Evolutionary conservation across 1,140 invertebrate genomes (phyloP), one percentile per base, ranked within the genome.

Genomic region (Chironomus striatipennis): DNA sequence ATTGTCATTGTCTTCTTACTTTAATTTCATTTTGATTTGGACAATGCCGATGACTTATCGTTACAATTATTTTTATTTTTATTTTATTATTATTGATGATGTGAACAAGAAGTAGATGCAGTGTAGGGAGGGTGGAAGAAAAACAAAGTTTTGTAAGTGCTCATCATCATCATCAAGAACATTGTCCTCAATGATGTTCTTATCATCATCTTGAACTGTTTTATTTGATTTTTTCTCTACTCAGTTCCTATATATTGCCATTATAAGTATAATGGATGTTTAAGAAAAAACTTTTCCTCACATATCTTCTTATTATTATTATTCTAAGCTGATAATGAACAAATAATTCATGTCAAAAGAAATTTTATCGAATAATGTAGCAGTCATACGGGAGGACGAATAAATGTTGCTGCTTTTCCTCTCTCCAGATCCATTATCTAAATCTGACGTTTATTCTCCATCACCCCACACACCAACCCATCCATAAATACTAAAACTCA

Each of bases 121-220:
- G 24, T 34, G 24, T 34, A 34, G 24, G n/a, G 4, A n/a, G 8
- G n/a, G 4, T 10, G 8, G n/a, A 57, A 15, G 12, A 15, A 15
- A 57, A n/a, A 15, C n/a, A n/a, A 57, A 57, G n/a, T 12, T 57
- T 9, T 10, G 15, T 47, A 47, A 47, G 43, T 47, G 12, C 5
- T n/a, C 47, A 57, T 57, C n/a, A 57, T 57, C 47, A 57, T 57
- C 47, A 57, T 57, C 47, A n/a, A 34, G 24, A 34, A 34, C 24
- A 34, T 34, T 34, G 43, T 47, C 12, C 5, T n/a, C 47, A 57
- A n/a, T 57, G n/a, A n/a, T n/a, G n/a, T n/a, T n/a, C n/a, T 57
- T n/a, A 57, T 57, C 47, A 57, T 57, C 47, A n/a, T n/a, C 47
- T 57, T 57, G 47, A 57, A n/a, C n/a, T 57, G n/a, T 57, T 57